Base-by-base conservation (phyloP, 2,888 invertebrate species). In the Dryobota labecula region DNA sequence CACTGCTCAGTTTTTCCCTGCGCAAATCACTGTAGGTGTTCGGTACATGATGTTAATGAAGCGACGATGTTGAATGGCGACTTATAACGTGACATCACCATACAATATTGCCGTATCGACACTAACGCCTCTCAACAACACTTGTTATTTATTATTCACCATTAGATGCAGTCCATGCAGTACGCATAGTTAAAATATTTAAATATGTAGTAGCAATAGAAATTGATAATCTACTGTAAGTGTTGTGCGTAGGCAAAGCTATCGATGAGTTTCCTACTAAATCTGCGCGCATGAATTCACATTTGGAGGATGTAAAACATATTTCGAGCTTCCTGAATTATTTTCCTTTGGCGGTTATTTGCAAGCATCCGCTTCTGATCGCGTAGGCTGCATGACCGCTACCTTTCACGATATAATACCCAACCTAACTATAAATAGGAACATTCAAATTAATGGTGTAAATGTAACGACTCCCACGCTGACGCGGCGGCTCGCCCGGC, bases 391-490 rank as follows among this genome's bases (percentile, higher is more conserved):
- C 70, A 80, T 76, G 84, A 82, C 87, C 86, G 85, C 85, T 92
- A 89, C 90, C 90, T 92, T 92, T 91, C 89, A 89, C 89, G 89
- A 89, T 87, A 91, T 79, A 83, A 76, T 85, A 89, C 89, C 89
- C 87, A 87, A 89, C 82, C 82, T 77, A 85, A 86, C 91, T 94
- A 94, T 93, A 94, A 93, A 94, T 94, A 94, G 92, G 85, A 84
- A 85, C 88, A 88, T 92, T 91, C 85, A 88, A 91, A 90, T 92
- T 88, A 90, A 92, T 90, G 90, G 88, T 90, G 89, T 90, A 91
- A 91, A 92, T 91, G 91, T 92, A 91, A 90, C 88, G 82, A 89
- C 92, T 90, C 94, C 94, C 88, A 94, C 89, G 75, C 82, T 84
- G 69, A 63, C 58, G 78, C 78, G 66, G 69, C 70, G 80, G 74